Conservation (phyloP, 1,140 invertebrate species). For the Drosophila orosa region DNA sequence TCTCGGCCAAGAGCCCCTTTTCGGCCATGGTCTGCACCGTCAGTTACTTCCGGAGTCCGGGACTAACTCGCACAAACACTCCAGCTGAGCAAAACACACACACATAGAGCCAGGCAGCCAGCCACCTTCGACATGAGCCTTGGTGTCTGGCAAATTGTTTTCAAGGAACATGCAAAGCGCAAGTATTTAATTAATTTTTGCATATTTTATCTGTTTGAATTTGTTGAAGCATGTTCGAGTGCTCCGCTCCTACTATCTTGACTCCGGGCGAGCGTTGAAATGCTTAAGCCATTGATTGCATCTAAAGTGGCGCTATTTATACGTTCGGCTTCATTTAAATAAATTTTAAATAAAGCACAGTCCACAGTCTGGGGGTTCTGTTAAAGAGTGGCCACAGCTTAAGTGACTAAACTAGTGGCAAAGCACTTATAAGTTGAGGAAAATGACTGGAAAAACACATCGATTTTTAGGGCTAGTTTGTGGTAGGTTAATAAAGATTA, state of each 20-base stretch:
- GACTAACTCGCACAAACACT: slow-evolving; percentile 36
- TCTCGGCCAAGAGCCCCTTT: background rate
- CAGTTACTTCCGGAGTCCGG: slow-evolving; percentile 41
- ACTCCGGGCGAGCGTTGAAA: slow-evolving; percentile 68
- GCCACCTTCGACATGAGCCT: slow-evolving; percentile 79
- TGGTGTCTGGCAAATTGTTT: slow-evolving; percentile 82
- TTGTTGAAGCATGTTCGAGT: slow-evolving; percentile 79
- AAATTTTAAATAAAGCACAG: slow-evolving; percentile 80
- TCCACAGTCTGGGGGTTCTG: slow-evolving; percentile 3
- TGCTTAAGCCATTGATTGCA: slow-evolving; percentile 81
- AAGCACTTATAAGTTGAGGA: slow-evolving; percentile 4
- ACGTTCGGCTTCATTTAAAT: slow-evolving; percentile 78
- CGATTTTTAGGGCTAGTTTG: slow-evolving; percentile 2
- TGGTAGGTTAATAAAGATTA: background rate
- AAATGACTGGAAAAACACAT: slow-evolving; percentile 7
- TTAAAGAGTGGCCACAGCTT: slow-evolving; percentile 8
- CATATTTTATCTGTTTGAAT: slow-evolving; percentile 83
- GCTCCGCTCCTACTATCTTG: slow-evolving; percentile 55
- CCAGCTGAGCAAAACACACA: slow-evolving; percentile 8
- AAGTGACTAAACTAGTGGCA: slow-evolving; percentile 7
- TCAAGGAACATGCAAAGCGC: slow-evolving; percentile 82
- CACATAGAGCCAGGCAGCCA: slow-evolving; percentile 22
- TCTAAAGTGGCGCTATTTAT: slow-evolving; percentile 81
- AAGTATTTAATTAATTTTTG: slow-evolving; percentile 83
- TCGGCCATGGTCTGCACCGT: slow-evolving; percentile 38